Evolutionary conservation across 1,140 invertebrate genomes (phyloP).

Genomic region (Bombyx mori): DNA sequence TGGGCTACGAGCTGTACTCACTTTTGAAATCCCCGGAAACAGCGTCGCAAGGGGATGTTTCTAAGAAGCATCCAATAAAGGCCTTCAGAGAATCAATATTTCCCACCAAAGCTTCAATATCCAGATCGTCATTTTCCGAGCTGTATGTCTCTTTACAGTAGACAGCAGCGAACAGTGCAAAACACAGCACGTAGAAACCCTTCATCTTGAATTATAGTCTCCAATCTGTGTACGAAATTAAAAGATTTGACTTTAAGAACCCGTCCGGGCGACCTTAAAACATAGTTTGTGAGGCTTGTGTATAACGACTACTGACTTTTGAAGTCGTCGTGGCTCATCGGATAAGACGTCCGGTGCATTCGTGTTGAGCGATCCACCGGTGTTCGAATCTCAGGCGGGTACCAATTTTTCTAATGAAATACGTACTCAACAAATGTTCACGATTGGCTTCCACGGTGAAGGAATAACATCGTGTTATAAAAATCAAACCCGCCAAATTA

Average conservation of each 20-base stretch:
- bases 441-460: no score
- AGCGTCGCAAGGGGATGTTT: conserved; percentile 17
- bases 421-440: no score
- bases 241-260: neutral
- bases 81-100: conserved; percentile 10
- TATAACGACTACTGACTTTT: no score
- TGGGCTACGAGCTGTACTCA: conserved; percentile 10
- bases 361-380: no score
- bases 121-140: conserved; percentile 26
- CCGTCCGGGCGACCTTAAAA: neutral
- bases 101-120: conserved; percentile 20
- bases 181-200: conserved; percentile 14
- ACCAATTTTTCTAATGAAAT: no score
- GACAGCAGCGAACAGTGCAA: conserved; percentile 16
- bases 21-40: conserved; percentile 28
- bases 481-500: no score
- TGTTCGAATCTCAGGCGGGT: no score
- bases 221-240: conserved; percentile 1
- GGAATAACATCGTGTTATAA: no score
- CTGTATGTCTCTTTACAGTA: conserved; percentile 18
- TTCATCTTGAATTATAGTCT: conserved; percentile 19
- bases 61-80: conserved; percentile 23
- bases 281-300: neutral
- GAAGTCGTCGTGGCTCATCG: no score
- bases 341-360: no score